Conservation (phyloP, 2,797 vertebrate genomes). For the Simalia tracyae region DNA sequence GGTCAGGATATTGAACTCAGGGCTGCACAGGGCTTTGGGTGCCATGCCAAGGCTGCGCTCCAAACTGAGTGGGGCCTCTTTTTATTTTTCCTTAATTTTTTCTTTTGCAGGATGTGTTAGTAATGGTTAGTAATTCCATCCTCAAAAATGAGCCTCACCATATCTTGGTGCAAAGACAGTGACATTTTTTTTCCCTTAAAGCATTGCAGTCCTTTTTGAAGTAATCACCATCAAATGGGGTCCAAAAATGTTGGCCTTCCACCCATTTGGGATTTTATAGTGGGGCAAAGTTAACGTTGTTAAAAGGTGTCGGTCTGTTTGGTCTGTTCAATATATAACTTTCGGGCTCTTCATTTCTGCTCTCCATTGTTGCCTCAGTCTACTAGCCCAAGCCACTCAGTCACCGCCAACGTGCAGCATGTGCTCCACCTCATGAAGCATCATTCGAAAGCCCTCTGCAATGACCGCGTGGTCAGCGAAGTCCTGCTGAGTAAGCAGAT, state of each 20-base stretch:
- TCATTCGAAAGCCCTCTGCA: slow-evolving; percentile 91
- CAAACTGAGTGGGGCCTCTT: neutral
- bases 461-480: slow-evolving; percentile 81
- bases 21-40: neutral
- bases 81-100: neutral
- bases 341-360: neutral
- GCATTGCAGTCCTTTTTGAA: neutral
- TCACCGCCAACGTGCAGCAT: slow-evolving; percentile 92
- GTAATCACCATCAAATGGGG: neutral
- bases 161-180: neutral
- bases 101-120: neutral
- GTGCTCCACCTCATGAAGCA: slow-evolving; percentile 94
- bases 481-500: slow-evolving; percentile 58
- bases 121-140: neutral
- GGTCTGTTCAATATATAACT: neutral
- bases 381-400: slow-evolving; percentile 89
- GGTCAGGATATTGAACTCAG: neutral
- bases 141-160: neutral
- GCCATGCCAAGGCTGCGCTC: neutral
- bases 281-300: neutral
- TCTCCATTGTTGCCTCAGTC: slow-evolving; percentile 74
- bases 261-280: neutral
- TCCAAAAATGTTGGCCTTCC: neutral
- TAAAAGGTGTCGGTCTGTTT: neutral
- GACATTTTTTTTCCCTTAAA: neutral